These are phyloP conservation scores for Cottoperca gobio DNA, from an alignment of 2,797 vertebrate genomes.

Conservation along the genomic window DNA sequence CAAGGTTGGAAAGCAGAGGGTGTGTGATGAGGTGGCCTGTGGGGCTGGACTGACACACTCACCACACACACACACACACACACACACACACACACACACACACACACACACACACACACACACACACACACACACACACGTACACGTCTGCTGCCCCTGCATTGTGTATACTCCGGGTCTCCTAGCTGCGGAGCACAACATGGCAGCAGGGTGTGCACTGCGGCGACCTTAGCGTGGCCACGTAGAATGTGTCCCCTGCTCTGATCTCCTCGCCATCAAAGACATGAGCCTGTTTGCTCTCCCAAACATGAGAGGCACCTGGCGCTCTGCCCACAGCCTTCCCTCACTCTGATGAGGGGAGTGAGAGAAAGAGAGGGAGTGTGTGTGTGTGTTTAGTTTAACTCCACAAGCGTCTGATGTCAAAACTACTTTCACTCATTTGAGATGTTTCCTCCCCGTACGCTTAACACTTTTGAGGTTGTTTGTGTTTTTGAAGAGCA, in stretches of 20 bases:
- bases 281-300: conserved; percentile 77
- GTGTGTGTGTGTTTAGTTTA: conserved; percentile 47
- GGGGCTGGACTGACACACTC: conserved; percentile 13
- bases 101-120: conserved; percentile 17
- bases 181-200: conserved; percentile 83
- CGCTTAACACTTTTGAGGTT: conserved; percentile 48
- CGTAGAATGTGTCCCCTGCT: conserved; percentile 77
- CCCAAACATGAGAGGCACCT: conserved; percentile 78
- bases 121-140: conserved; percentile 41
- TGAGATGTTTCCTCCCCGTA: conserved; percentile 49
- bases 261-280: conserved; percentile 82
- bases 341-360: conserved; percentile 52
- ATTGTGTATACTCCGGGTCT: conserved; percentile 69
- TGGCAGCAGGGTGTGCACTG: conserved; percentile 69
- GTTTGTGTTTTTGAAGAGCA: conserved; percentile 41
- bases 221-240: conserved; percentile 73
- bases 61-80: conserved; percentile 21
- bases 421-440: conserved; percentile 49
- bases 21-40: conserved; percentile 30
- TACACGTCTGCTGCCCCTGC: conserved; percentile 35
- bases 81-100: conserved; percentile 32
- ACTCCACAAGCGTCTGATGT: conserved; percentile 52
- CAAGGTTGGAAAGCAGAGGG: conserved; percentile 49
- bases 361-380: conserved; percentile 40
- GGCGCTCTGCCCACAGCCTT: conserved; percentile 61